phyloP scores from a whole-genome alignment of 2,113 vertebrate genomes.

The Pseudorhombus dupliciocellatus region DNA sequence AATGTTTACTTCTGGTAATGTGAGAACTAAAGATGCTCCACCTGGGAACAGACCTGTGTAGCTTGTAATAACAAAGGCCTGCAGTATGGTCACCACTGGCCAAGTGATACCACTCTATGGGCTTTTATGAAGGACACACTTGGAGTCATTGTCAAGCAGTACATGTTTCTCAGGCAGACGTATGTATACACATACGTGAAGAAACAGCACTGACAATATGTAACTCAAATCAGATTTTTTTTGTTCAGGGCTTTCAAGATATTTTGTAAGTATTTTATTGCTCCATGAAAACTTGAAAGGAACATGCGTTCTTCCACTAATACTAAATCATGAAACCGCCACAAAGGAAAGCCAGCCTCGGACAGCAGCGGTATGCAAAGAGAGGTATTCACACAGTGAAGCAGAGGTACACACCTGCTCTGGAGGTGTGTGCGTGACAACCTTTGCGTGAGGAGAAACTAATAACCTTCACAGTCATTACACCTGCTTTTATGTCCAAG shows the following conservation, averaged over 20 bases:
- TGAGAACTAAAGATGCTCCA: background rate
- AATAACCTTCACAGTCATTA: constrained; percentile 74
- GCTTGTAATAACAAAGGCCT: background rate
- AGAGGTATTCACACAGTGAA: constrained; percentile 24
- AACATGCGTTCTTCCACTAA: constrained; percentile 5
- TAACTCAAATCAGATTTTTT: no score
- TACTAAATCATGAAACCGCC: constrained; percentile 35
- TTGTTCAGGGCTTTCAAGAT: no score
- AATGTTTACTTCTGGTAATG: background rate
- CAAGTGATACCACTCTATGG: no score
- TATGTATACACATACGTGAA: no score
- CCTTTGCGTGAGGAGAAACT: constrained; percentile 70
- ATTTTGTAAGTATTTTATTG: no score
- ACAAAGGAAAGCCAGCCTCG: constrained; percentile 34
- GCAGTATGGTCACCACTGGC: background rate
- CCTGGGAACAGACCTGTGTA: background rate
- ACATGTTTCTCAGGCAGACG: background rate
- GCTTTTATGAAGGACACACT: background rate
- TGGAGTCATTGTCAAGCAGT: background rate
- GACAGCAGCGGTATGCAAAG: constrained; percentile 50
- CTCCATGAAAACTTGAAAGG: background rate
- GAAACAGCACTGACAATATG: no score
- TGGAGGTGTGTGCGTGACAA: constrained; percentile 66
- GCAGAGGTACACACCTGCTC: constrained; percentile 65
- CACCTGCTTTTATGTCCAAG: constrained; percentile 76